These are phyloP conservation scores for Maniola jurtina DNA, from an alignment of 1,140 invertebrate species.

Conservation along the genomic window DNA sequence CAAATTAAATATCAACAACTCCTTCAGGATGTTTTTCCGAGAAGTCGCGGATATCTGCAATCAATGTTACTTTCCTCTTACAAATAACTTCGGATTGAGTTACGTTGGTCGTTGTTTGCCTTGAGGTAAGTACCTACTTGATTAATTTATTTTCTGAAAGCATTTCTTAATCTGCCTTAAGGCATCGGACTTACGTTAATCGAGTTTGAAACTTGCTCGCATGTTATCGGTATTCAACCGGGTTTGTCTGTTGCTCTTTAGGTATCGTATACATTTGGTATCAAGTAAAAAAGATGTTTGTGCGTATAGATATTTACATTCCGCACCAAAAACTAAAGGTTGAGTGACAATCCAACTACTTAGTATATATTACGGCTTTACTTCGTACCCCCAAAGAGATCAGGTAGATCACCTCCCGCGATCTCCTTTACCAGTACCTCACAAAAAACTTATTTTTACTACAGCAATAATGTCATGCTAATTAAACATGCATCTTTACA, in stretches of 20 bases:
- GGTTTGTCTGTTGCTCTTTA: neutral
- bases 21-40: neutral
- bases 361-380: too few relatives aligned
- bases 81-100: slow-evolving; percentile 11
- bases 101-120: slow-evolving; percentile 9
- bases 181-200: slow-evolving; percentile 8
- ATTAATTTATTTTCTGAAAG: slow-evolving; percentile 17
- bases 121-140: neutral
- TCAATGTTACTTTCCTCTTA: slow-evolving; percentile 23
- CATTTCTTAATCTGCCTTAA: slow-evolving; percentile 6
- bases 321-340: too few relatives aligned
- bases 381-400: too few relatives aligned
- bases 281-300: too few relatives aligned
- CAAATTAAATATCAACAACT: neutral
- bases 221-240: neutral
- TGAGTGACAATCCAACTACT: too few relatives aligned
- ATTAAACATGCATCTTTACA: neutral
- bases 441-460: too few relatives aligned
- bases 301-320: too few relatives aligned
- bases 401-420: too few relatives aligned
- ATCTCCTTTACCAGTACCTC: too few relatives aligned
- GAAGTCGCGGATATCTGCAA: slow-evolving; percentile 24
- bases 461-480: too few relatives aligned
- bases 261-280: too few relatives aligned
- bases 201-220: slow-evolving; percentile 1